Conservation (phyloP, 2,888 invertebrate genomes). For the Anthophora plumipes region DNA sequence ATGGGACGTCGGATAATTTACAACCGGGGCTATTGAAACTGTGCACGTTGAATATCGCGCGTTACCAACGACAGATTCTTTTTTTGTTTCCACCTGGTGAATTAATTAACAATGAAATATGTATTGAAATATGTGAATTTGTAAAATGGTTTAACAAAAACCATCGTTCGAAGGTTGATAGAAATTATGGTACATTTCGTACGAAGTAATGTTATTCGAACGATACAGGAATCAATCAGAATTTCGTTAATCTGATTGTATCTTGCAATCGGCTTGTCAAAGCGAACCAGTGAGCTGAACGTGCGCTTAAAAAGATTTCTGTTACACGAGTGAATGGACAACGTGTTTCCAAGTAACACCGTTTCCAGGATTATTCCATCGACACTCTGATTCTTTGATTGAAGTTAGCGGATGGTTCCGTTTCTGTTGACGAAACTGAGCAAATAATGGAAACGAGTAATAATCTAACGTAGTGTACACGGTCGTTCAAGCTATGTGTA, state of each 20-base stretch:
- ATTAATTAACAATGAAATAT: no score
- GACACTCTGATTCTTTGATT: slow-evolving; percentile 16
- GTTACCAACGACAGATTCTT: not conserved
- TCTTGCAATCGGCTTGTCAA: slow-evolving; percentile 4
- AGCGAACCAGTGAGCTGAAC: slow-evolving; percentile 13
- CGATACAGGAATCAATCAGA: not conserved
- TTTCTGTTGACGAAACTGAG: no score
- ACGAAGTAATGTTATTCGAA: not conserved
- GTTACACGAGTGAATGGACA: slow-evolving; percentile 18
- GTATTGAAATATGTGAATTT: no score
- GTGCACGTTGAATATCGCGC: not conserved
- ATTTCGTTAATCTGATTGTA: slow-evolving; percentile 13
- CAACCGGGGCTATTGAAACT: not conserved
- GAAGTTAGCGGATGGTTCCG: not conserved
- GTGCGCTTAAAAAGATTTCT: slow-evolving; percentile 25
- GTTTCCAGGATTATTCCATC: slow-evolving; percentile 36
- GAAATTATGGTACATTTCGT: not conserved
- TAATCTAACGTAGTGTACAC: no score
- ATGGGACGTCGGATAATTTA: not conserved
- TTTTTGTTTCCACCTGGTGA: not conserved
- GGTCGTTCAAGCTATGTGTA: no score
- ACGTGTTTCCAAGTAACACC: slow-evolving; percentile 4
- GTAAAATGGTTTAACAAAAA: no score
- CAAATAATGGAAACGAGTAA: no score
- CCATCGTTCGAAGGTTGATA: no score